Base-by-base conservation (phyloP, 2,888 invertebrate species). In the Embidobia sp. region DNA sequence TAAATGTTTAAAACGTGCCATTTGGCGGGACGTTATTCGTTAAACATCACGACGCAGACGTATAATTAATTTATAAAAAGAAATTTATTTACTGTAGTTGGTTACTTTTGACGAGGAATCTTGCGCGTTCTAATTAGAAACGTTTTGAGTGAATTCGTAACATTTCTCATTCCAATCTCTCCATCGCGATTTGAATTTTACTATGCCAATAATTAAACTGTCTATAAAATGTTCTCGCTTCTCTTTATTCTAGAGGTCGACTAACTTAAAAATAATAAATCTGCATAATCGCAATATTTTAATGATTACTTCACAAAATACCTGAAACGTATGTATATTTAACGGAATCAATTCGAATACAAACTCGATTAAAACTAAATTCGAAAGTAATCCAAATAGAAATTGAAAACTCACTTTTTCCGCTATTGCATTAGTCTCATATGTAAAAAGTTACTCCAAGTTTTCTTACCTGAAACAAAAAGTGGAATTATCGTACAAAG, bases 401-500 rank as follows among this genome's bases (percentile, higher is more conserved):
- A 44, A 44, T 44, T 31, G 19, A 59, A 33, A 44, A 57, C 57
- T 59, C 33, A 59, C 57, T 53, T 55, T 55, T 51, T 51, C 27
- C 26, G 27, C 27, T 6, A 37, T 27, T 19, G 3, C 8, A 37
- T 29, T 42, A 42, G 40, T 31, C 15, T 16, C 19, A 33, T 44
- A 59, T 33, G 57, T 33, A 33, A 44, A 51, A 51, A 59, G 59
- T 59, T 59, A 19, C 22, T 27, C 5, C n/a, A 19, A 26, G 31
- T 31, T 57, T 22, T 37, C 57, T 57, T 57, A 57, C 42, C 57
- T 44, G 42, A 8, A 57, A 57, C 57, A 57, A 57, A 44, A 57
- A 57, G 40, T 19, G 37, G n/a, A 57, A 57, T 57, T 29, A 31
- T 44, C 8, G 42, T 31, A 42, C 5, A 57, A 57, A 44, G 29